Percentiles rank a stretch among this genome's conserved stretches.
Evolutionary conservation across 2,113 vertebrate species (phyloP).

Genomic region (Helogale parvula): DNA sequence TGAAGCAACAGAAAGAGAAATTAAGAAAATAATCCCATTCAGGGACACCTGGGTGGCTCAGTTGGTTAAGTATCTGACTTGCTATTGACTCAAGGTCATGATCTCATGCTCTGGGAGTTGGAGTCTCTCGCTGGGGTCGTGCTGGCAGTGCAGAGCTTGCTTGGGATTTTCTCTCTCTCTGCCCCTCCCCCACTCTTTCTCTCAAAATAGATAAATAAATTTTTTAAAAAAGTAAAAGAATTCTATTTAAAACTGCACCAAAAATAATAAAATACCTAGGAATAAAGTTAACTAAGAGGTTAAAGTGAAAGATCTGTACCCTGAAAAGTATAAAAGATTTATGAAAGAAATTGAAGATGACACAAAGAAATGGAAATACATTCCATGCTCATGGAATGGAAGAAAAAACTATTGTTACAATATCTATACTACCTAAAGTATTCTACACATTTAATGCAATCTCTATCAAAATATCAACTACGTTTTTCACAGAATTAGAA

Average conservation of each 20-base stretch:
- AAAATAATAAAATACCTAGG: background rate
- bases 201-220: too few relatives aligned
- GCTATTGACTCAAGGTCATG: too few relatives aligned
- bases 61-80: too few relatives aligned
- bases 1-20: background rate
- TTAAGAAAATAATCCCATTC: background rate
- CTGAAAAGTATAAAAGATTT: background rate
- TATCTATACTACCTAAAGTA: background rate
- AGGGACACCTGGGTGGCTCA: too few relatives aligned
- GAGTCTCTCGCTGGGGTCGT: too few relatives aligned
- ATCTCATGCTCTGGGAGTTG: too few relatives aligned
- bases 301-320: background rate
- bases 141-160: too few relatives aligned
- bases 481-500: background rate
- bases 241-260: background rate
- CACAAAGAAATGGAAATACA: background rate
- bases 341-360: background rate
- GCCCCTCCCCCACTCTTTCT: too few relatives aligned
- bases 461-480: background rate
- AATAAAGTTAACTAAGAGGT: background rate
- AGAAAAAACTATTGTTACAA: background rate
- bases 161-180: too few relatives aligned
- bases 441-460: background rate
- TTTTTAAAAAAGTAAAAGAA: background rate
- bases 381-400: background rate